Evolutionary conservation across 2,797 vertebrate genomes (phyloP), one percentile per base, ranked within the genome.

Genomic region (Paedocypris micromegethes): DNA sequence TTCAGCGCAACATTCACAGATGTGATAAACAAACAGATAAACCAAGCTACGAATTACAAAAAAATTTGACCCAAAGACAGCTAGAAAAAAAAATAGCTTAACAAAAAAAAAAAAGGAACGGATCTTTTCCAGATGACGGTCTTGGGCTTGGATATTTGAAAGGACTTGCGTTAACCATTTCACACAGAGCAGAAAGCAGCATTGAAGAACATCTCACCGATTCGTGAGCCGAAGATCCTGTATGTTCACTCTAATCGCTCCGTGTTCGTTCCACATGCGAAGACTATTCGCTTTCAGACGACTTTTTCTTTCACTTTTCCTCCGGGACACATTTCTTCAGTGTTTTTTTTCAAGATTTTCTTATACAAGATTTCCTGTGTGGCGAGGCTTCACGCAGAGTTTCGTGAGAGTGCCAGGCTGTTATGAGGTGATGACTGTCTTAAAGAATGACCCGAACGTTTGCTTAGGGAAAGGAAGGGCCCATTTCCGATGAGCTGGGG

Each of bases 351-450:
- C 23, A 23, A 23, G 56, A 6, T 56, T 72, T 60, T 72, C 41
- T 3, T 3, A 3, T 64, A 49, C 58, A 66, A 61, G n/a, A 7
- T 68, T 60, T 58, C 60, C 63, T 55, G 61, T 55, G 58, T 64
- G 53, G 61, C 48, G 68, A 73, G 59, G 70, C 56, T 58, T 61
- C 55, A 52, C 6, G 9, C 53, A 7, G 63, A 8, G 58, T 62
- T 59, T 54, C 42, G 46, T 48, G 69, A 72, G 47, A 58, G 59
- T 38, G 64, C 68, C 53, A 58, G 72, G 60, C 73, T 42, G 78
- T 77, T 71, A 70, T 61, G 84, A 83, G 84, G 83, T 87, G 87
- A 88, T 88, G 83, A 84, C 89, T 88, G 88, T 82, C 80, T 80
- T 78, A 78, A 84, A 81, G 84, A 83, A 82, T 83, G 80, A 83